These are phyloP conservation scores for Stomorhina lunata DNA, from an alignment of 2,888 invertebrate species.

Conservation along the genomic window DNA sequence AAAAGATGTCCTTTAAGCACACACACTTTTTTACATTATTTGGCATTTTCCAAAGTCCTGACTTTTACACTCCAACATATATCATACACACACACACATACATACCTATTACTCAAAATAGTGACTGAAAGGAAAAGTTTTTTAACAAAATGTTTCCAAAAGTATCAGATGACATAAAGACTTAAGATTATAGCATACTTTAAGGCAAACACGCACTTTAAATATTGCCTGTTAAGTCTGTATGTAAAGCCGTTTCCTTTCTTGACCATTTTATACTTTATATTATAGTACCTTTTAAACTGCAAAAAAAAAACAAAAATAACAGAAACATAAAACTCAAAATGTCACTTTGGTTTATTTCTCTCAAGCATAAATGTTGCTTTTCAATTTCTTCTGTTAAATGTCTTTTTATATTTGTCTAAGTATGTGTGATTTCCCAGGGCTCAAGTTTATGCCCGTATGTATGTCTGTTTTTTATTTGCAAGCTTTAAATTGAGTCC, in stretches of 20 bases:
- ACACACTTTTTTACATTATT: neutral
- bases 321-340: neutral
- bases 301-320: too few species aligned
- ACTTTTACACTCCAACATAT: neutral
- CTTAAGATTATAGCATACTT: slow-evolving; percentile 2
- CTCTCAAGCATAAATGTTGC: neutral
- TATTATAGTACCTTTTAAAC: neutral
- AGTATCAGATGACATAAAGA: neutral
- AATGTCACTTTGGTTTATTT: neutral
- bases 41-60: neutral
- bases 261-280: neutral
- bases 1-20: neutral
- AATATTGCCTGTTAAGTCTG: neutral
- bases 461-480: neutral
- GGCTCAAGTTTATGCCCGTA: neutral
- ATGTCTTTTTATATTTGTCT: neutral
- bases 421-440: neutral
- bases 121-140: neutral
- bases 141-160: neutral
- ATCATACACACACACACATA: neutral
- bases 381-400: neutral
- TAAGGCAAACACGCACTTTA: neutral
- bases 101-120: neutral
- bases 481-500: too few species aligned
- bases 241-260: neutral